Evolutionary conservation across 2,888 invertebrate genomes (phyloP).

Genomic region (Xestia ashworthii): DNA sequence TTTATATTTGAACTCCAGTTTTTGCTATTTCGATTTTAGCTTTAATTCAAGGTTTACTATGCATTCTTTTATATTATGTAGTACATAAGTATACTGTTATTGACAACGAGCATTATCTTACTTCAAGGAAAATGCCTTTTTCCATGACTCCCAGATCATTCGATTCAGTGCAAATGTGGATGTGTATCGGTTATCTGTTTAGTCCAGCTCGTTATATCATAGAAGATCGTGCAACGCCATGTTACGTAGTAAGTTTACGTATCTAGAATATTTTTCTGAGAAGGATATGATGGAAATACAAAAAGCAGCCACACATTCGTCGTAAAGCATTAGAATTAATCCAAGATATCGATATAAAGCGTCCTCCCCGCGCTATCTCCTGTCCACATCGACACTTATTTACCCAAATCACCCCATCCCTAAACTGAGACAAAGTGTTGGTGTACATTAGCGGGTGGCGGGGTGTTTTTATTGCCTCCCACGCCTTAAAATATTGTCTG

Average conservation of each 20-base stretch:
- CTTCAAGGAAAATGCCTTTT: not conserved
- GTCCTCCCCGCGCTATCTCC: constrained; percentile 66
- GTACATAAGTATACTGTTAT: not conserved
- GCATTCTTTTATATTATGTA: not conserved
- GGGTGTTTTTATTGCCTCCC: constrained; percentile 89
- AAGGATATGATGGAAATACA: not conserved
- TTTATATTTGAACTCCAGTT: not conserved
- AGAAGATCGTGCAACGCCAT: not conserved
- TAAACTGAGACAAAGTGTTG: constrained; percentile 87
- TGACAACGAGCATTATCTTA: not conserved
- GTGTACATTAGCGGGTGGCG: constrained; percentile 87
- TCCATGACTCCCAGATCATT: not conserved
- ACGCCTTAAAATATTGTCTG: constrained; percentile 90
- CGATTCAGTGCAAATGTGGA: not conserved
- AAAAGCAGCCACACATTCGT: not conserved
- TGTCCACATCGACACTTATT: constrained; percentile 88
- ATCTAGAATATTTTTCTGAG: not conserved
- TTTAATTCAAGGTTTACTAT: not conserved
- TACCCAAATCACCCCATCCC: constrained; percentile 84
- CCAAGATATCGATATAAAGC: constrained; percentile 62
- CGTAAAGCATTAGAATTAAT: constrained; percentile 12
- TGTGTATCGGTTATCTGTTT: not conserved
- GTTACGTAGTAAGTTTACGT: not conserved
- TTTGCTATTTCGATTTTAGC: too few species aligned
- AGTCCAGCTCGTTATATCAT: not conserved